Evolutionary conservation across 2,113 vertebrate species (phyloP).

Genomic region (Beaufortia kweichowensis): DNA sequence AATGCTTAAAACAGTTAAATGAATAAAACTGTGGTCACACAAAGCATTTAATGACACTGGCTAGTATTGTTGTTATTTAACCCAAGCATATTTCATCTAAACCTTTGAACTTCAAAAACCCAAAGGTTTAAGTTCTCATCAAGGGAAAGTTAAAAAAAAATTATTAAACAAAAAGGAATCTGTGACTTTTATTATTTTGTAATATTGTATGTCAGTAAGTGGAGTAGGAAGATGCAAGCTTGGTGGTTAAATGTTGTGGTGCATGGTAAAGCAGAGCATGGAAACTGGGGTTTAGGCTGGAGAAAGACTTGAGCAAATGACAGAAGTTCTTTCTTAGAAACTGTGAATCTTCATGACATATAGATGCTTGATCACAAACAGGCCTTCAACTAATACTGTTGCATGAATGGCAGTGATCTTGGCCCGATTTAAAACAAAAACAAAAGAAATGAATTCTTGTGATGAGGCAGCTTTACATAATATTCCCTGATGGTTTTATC

Average conservation of each 20-base stretch:
- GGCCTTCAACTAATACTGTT: slow-evolving; percentile 17
- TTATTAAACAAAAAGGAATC: neutral
- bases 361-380: slow-evolving; percentile 37
- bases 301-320: slow-evolving; percentile 1
- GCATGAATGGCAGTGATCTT: slow-evolving; percentile 23
- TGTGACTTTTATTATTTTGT: neutral
- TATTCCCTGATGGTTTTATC: neutral
- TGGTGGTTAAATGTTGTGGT: neutral
- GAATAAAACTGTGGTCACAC: neutral
- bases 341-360: slow-evolving; percentile 9
- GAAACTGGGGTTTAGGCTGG: neutral
- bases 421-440: slow-evolving; percentile 31
- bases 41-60: too few species aligned
- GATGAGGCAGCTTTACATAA: slow-evolving; percentile 80
- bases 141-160: neutral
- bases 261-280: slow-evolving; percentile 5
- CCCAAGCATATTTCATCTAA: neutral
- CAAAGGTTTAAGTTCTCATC: too few species aligned
- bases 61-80: neutral
- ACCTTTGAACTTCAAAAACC: too few species aligned
- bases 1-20: too few species aligned
- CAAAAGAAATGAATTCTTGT: slow-evolving; percentile 64
- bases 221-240: slow-evolving; percentile 11
- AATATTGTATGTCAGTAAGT: neutral
- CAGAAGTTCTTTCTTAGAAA: slow-evolving; percentile 11